phyloP scores from a whole-genome alignment of 2,113 vertebrate species.

The Damaliscus lunatus region DNA sequence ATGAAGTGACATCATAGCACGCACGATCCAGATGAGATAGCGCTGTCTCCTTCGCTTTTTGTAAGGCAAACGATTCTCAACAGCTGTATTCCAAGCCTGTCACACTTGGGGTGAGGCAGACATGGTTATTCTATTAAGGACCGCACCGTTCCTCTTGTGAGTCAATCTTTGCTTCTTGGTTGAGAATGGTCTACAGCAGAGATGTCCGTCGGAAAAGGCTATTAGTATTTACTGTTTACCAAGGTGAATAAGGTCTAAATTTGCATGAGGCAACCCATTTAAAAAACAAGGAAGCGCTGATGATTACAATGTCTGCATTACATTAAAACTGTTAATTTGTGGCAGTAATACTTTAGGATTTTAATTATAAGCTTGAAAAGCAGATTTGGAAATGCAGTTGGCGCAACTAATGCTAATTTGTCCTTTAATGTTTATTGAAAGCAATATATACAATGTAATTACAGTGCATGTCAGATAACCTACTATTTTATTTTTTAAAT shows the following conservation, averaged over 20 bases:
- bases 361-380: constrained; percentile 81
- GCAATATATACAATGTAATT: constrained; percentile 84
- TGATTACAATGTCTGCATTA: constrained; percentile 65
- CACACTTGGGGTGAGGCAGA: background rate
- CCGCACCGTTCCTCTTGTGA: background rate
- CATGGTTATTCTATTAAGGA: background rate
- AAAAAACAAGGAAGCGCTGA: constrained; percentile 54
- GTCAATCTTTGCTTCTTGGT: background rate
- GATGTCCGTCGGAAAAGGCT: background rate
- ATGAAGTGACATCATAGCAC: too few species aligned
- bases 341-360: constrained; percentile 78
- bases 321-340: constrained; percentile 78
- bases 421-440: constrained; percentile 85
- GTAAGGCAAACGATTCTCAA: background rate
- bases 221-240: background rate
- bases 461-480: constrained; percentile 83
- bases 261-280: constrained; percentile 47
- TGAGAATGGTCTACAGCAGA: background rate
- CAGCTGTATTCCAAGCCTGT: background rate
- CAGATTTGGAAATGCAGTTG: constrained; percentile 78
- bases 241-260: constrained; percentile 49
- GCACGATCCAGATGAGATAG: background rate
- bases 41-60: background rate
- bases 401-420: constrained; percentile 82
- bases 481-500: constrained; percentile 77